These are phyloP conservation scores for Takifugu rubripes DNA, from an alignment of 2,797 vertebrate species.

Conservation along the genomic window DNA sequence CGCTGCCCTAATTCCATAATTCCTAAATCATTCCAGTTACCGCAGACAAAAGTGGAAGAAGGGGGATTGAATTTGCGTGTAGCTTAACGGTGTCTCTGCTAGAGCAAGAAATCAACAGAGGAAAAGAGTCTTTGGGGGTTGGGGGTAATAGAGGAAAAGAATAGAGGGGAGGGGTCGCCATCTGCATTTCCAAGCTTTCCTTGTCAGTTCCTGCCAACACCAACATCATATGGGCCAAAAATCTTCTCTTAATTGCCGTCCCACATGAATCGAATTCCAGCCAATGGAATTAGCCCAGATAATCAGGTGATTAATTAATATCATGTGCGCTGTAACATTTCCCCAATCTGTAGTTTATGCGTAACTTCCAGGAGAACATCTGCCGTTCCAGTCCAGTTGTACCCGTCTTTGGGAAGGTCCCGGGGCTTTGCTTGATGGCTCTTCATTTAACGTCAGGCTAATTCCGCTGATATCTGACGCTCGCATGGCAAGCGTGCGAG, in stretches of 20 bases:
- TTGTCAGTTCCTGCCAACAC: constrained; percentile 57
- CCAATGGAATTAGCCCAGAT: constrained; percentile 54
- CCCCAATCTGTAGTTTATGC: constrained; percentile 32
- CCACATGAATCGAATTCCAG: constrained; percentile 25
- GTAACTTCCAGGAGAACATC: constrained; percentile 53
- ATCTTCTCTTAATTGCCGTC: constrained; percentile 43
- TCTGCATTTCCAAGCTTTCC: constrained; percentile 59
- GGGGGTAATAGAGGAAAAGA: constrained; percentile 21
- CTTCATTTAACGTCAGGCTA: constrained; percentile 60
- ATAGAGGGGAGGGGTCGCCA: constrained; percentile 39
- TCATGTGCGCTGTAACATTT: constrained; percentile 27
- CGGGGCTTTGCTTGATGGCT: constrained; percentile 36
- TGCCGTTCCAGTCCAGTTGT: constrained; percentile 45
- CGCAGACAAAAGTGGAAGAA: constrained; percentile 61
- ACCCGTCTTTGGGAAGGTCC: constrained; percentile 44
- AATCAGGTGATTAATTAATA: constrained; percentile 60
- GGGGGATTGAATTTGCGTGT: constrained; percentile 54
- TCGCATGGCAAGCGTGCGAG: constrained; percentile 58
- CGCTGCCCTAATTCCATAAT: constrained; percentile 75
- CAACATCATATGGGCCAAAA: constrained; percentile 58
- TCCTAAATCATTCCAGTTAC: constrained; percentile 72
- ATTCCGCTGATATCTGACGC: constrained; percentile 56
- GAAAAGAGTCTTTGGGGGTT: constrained; percentile 23
- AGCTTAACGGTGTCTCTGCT: constrained; percentile 49
- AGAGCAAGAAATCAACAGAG: constrained; percentile 38